A percentile compares a stretch with the other conserved stretches of the same genome.
Evolutionary conservation across 2,113 vertebrate genomes (phyloP).

Genomic region (Nothocercus julius): DNA sequence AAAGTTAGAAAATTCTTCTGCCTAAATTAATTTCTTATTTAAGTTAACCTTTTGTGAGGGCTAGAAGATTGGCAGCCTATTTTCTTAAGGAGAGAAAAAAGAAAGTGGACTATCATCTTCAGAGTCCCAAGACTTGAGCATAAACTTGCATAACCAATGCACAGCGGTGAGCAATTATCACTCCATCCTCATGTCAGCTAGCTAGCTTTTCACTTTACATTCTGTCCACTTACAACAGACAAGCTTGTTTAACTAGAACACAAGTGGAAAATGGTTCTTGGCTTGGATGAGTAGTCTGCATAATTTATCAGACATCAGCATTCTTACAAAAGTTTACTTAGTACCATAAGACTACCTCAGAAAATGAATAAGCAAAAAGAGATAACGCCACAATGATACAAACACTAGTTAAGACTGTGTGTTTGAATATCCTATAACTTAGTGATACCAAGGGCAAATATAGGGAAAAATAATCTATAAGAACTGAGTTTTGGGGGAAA

Average conservation of each 20-base stretch:
- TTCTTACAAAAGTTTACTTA: neutral
- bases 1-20: conserved; percentile 23
- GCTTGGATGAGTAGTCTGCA: conserved; percentile 23
- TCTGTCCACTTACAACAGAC: conserved; percentile 30
- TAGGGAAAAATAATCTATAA: neutral
- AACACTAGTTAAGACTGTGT: neutral
- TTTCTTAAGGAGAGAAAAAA: conserved; percentile 25
- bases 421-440: neutral
- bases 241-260: conserved; percentile 47
- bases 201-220: conserved; percentile 19
- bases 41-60: conserved; percentile 22
- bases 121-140: conserved; percentile 41
- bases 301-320: conserved; percentile 12
- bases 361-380: neutral
- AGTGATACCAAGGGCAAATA: neutral
- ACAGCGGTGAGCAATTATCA: neutral
- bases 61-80: neutral
- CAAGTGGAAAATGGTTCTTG: conserved; percentile 27
- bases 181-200: neutral
- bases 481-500: neutral
- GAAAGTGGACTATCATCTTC: conserved; percentile 25
- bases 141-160: conserved; percentile 4
- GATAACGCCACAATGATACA: neutral
- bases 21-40: conserved; percentile 55
- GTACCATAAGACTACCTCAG: neutral